Evolutionary conservation across 2,113 vertebrate species (phyloP).

Genomic region (Gadus macrocephalus): DNA sequence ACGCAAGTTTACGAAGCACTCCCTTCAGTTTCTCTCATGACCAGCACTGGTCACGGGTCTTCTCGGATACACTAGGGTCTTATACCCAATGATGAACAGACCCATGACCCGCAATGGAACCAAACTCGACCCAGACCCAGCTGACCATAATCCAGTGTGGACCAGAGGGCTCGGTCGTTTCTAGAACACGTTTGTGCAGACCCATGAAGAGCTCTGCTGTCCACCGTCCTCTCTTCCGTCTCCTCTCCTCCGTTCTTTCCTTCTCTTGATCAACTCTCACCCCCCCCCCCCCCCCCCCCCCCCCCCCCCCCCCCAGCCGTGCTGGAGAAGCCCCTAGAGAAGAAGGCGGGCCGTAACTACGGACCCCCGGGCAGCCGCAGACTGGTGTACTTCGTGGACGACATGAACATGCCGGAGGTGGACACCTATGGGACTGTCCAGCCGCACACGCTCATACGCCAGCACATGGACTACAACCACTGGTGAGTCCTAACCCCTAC

Average conservation of each 20-base stretch:
- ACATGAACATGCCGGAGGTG: conserved; percentile 94
- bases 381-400: conserved; percentile 91
- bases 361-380: conserved; percentile 84
- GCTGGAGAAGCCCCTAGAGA: conserved; percentile 92
- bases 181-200: no score
- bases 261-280: not conserved
- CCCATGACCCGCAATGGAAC: no score
- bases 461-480: conserved; percentile 94
- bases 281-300: not conserved
- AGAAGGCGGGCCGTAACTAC: conserved; percentile 89
- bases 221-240: no score
- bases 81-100: no score
- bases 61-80: no score
- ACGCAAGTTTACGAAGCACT: no score
- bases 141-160: no score
- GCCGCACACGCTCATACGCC: conserved; percentile 89
- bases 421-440: conserved; percentile 89
- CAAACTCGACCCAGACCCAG: no score
- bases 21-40: no score
- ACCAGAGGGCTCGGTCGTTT: no score
- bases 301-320: conserved; percentile 67
- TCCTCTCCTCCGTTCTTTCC: not conserved
- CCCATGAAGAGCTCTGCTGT: no score
- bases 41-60: no score
- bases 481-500: conserved; percentile 68